A percentile compares a stretch with the other conserved stretches of the same genome.
phyloP scores from a whole-genome alignment of 1,140 invertebrate species.

The Telenomus remus region DNA sequence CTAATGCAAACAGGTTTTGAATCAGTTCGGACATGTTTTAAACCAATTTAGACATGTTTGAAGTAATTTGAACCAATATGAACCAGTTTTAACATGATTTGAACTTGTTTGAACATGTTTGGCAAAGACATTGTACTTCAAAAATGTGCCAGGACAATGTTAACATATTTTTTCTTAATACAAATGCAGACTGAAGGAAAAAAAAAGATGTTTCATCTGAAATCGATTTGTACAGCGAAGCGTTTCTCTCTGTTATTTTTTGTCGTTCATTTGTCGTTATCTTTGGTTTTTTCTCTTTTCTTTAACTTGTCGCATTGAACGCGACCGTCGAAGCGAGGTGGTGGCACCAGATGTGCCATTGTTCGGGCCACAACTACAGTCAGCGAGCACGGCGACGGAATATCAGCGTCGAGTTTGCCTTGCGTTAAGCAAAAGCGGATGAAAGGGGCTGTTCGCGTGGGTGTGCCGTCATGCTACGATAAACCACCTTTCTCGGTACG shows the following conservation, averaged over 20 bases:
- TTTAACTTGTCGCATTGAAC: constrained; percentile 54
- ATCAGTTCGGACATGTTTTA: no score
- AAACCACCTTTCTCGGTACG: constrained; percentile 61
- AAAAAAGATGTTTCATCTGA: no score
- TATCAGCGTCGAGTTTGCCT: constrained; percentile 52
- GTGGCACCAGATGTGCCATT: constrained; percentile 61
- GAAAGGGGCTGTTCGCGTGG: constrained; percentile 60
- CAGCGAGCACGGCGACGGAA: constrained; percentile 37
- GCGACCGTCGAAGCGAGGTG: constrained; percentile 56
- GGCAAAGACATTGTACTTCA: no score
- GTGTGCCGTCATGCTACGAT: constrained; percentile 61
- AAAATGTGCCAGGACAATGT: no score
- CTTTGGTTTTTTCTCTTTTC: constrained; percentile 50
- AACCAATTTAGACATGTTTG: no score
- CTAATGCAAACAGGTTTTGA: no score
- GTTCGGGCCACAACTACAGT: constrained; percentile 52
- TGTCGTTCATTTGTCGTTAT: constrained; percentile 46
- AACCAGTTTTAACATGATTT: no score
- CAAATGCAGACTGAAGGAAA: no score
- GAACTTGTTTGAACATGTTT: no score
- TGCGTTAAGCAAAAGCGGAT: constrained; percentile 56
- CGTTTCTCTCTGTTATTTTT: constrained; percentile 18
- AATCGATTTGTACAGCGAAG: neutral
- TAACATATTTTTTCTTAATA: no score
- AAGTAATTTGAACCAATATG: no score